Evolutionary conservation across 2,113 vertebrate genomes (phyloP), one percentile per base, ranked within the genome.

Genomic region (Syrmaticus mikado): DNA sequence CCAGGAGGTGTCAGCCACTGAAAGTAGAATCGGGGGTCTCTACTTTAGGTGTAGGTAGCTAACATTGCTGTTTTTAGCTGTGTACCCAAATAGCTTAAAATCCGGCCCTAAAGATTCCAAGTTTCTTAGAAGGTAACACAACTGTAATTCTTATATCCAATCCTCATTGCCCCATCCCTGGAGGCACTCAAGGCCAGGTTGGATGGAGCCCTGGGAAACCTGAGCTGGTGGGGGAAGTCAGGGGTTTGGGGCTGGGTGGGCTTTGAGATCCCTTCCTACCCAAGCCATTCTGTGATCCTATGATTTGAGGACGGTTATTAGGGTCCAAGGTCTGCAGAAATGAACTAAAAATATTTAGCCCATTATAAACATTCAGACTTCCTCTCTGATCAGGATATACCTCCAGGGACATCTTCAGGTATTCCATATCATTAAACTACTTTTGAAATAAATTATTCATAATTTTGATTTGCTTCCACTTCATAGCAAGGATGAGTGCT

Each of bases 321-420:
- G 43, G 27, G 19, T 64, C 25, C 52, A 27, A 57, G 66, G 77
- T 91, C 61, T 68, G 84, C 21, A 61, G 67, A 85, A 60, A 43
- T n/a, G 25, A 60, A 92, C 43, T 0, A 16, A 76, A 87, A 95
- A 82, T 38, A 94, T 36, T 82, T 28, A 48, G 40, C 48, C 34
- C 48, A 40, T 4, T 55, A 94, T 82, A 95, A 94, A 82, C 52
- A 94, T 80, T 90, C 91, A 72, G 64, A 73, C 45, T 87, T 94
- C 13, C 72, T 67, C 85, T 91, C 85, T 20, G 53, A 82, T 91
- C 36, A 46, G 38, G 19, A 10, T 77, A 58, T 7, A 28, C 24
- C 80, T 82, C 45, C 64, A 62, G 71, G 67, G 82, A 48, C 62
- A 82, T 6, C 8, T 70, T 60, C 61, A 70, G 66, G 24, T 85